Percentiles rank a stretch among this genome's conserved stretches.
phyloP scores from a whole-genome alignment of 2,888 invertebrate species.

The Balanococcus diminutus region DNA sequence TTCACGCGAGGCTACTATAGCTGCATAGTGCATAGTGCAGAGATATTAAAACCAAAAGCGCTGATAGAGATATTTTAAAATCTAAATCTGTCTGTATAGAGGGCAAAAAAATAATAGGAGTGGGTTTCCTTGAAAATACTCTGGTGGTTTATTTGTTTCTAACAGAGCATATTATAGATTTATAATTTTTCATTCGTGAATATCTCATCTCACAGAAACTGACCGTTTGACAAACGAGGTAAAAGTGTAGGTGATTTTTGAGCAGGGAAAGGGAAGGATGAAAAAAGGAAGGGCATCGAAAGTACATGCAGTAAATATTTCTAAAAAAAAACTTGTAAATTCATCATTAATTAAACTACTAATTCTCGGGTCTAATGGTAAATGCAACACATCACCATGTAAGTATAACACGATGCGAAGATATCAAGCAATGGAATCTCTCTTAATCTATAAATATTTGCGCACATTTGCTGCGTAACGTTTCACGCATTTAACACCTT shows the following conservation, averaged over 20 bases:
- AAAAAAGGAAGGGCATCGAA: background rate
- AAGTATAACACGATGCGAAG: background rate
- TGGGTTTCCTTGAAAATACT: slow-evolving; percentile 29
- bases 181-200: slow-evolving; percentile 8
- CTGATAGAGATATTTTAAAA: background rate
- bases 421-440: background rate
- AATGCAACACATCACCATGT: background rate
- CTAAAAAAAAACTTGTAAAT: background rate
- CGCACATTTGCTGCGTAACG: slow-evolving; percentile 42
- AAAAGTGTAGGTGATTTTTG: slow-evolving; percentile 20
- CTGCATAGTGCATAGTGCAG: background rate
- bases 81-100: background rate
- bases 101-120: background rate
- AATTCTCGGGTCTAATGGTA: background rate
- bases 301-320: background rate
- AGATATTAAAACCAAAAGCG: background rate
- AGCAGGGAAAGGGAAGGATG: background rate
- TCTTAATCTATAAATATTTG: slow-evolving; percentile 3
- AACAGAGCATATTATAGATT: background rate
- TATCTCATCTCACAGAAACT: background rate
- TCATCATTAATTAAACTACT: background rate
- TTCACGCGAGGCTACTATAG: background rate
- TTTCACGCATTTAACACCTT: slow-evolving; percentile 24
- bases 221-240: slow-evolving; percentile 35
- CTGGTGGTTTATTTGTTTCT: slow-evolving; percentile 22